Evolutionary conservation across 1,140 invertebrate genomes (phyloP), one percentile per base, ranked within the genome.

Genomic region (Physella acuta): DNA sequence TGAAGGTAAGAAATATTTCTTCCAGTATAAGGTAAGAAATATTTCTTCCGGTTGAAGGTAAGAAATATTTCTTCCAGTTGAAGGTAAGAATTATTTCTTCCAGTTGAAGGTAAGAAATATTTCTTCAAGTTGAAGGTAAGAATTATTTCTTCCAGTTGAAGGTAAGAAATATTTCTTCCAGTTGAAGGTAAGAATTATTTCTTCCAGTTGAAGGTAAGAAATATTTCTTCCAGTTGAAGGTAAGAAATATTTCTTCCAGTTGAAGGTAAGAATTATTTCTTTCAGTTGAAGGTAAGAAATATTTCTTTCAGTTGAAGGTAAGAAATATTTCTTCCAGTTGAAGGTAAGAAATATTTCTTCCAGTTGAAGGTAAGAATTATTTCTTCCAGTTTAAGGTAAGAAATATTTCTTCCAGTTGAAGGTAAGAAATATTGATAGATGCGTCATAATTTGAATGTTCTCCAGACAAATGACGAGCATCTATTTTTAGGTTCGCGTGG

Each of bases 91-190:
- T n/a, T 85, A 85, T 68, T 56, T 72, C 14, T 78, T 85, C 64
- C 77, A 79, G 62, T 84, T 84, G 56, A 64, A 73, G 62, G 76
- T 83, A 34, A 49, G n/a, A 1, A 16, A 5, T 30, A 5, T 55
- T 55, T 11, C 20, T 8, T 55, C n/a, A n/a, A n/a, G n/a, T n/a
- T n/a, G n/a, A n/a, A n/a, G n/a, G n/a, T n/a, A n/a, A n/a, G n/a
- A 63, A 69, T n/a, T 85, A 85, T 68, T 56, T 72, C 14, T 78
- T 85, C 64, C 77, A 79, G 62, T 84, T 84, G 56, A 64, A 73
- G 62, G 76, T 83, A 34, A 49, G n/a, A 1, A 16, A 5, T 30
- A 5, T 55, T 55, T 11, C 20, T 8, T 55, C n/a, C n/a, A n/a
- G n/a, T n/a, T n/a, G n/a, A n/a, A n/a, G n/a, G n/a, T n/a, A n/a